Conservation (phyloP, 2,888 invertebrate genomes). For the Tetragonisca angustula region DNA sequence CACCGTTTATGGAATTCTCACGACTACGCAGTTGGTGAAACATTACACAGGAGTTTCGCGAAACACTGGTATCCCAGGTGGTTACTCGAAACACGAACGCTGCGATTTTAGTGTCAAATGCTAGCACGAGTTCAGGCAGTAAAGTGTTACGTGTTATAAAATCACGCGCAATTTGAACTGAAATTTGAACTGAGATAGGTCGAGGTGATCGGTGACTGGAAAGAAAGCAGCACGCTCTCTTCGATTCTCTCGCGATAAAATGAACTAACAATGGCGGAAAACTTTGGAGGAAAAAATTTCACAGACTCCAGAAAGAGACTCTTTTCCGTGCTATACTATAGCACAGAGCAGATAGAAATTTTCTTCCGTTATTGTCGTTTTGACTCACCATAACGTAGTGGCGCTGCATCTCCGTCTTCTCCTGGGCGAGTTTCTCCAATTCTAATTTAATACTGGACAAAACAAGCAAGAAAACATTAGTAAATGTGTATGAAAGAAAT, state of each 20-base stretch:
- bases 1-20: background rate
- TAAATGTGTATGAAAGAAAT: slow-evolving; percentile 62
- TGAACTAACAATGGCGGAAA: background rate
- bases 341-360: background rate
- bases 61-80: background rate
- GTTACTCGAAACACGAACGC: background rate
- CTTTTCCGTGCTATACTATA: too few species aligned
- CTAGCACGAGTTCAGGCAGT: slow-evolving; percentile 14
- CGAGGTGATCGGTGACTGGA: slow-evolving; percentile 5
- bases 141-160: too few species aligned
- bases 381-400: slow-evolving; percentile 94
- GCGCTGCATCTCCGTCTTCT: slow-evolving; percentile 95
- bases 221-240: background rate
- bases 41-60: background rate
- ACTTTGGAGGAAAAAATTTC: background rate
- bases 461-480: slow-evolving; percentile 81
- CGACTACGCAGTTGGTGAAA: background rate
- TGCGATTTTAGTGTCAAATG: background rate
- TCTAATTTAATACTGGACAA: slow-evolving; percentile 91
- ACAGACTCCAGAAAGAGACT: background rate
- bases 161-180: background rate
- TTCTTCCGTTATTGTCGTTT: slow-evolving; percentile 10
- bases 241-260: background rate
- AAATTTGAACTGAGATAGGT: too few species aligned
- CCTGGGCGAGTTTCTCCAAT: slow-evolving; percentile 93